phyloP scores from a whole-genome alignment of 30 jellyfish, hydroid and myxozoan species.

The Morbakka virulenta region DNA sequence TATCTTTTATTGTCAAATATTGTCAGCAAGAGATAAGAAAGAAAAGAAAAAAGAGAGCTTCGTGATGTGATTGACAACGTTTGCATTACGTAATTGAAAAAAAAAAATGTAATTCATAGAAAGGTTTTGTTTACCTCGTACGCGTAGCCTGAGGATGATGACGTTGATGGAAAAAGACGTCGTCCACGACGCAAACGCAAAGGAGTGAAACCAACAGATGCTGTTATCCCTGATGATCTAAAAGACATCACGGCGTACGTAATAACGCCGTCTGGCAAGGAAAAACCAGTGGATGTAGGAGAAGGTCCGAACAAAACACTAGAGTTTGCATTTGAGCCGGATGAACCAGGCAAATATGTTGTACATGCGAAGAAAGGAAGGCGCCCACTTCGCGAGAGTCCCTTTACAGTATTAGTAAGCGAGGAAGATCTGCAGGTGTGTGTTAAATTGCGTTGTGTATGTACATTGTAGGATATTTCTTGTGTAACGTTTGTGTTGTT shows the following conservation, averaged over 20 bases:
- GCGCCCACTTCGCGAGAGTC: constrained; percentile 87
- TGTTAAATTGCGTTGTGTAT: neutral
- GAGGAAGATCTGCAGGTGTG: constrained; percentile 8
- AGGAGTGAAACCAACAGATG: neutral
- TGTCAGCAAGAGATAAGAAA: too few species aligned
- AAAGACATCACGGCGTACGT: constrained; percentile 93
- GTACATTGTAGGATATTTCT: too few species aligned
- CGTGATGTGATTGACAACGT: too few species aligned
- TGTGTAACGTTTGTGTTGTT: too few species aligned
- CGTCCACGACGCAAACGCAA: neutral
- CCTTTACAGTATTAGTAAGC: constrained; percentile 79
- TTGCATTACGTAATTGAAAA: too few species aligned
- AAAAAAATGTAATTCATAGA: too few species aligned
- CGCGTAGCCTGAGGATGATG: constrained; percentile 94
- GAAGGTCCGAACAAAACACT: constrained; percentile 88
- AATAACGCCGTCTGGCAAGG: constrained; percentile 97
- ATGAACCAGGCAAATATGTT: constrained; percentile 72
- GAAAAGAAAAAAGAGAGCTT: too few species aligned
- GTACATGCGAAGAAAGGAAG: constrained; percentile 72
- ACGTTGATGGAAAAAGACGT: neutral
- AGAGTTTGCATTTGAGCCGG: constrained; percentile 96
- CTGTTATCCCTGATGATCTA: constrained; percentile 80
- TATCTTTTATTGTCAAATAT: too few species aligned
- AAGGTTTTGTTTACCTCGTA: too few species aligned
- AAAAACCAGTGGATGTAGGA: constrained; percentile 93